Percentiles rank a stretch among this genome's conserved stretches.
Evolutionary conservation across 2,113 vertebrate genomes (phyloP).

Genomic region (Orycteropus afer): DNA sequence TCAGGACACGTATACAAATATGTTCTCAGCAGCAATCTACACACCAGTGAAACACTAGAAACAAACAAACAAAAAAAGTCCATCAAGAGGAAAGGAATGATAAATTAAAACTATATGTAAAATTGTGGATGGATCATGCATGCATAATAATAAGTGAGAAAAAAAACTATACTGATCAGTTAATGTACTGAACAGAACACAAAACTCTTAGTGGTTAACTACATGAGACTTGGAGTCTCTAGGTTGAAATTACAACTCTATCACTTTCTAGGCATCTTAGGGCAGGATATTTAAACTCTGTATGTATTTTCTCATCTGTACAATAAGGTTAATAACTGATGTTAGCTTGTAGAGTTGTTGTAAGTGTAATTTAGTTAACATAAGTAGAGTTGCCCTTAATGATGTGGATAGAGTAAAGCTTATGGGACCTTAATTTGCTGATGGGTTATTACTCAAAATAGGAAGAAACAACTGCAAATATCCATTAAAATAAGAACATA

Average conservation of each 20-base stretch:
- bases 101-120: background rate
- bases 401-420: no score
- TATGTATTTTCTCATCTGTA: background rate
- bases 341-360: background rate
- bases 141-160: background rate
- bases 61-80: background rate
- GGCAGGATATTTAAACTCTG: no score
- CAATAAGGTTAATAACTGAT: no score
- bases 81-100: background rate
- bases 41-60: background rate
- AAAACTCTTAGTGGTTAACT: background rate
- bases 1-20: background rate
- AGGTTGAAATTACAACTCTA: no score
- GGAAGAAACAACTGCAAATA: no score
- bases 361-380: background rate
- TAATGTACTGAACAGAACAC: background rate
- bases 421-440: no score
- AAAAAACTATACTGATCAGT: background rate
- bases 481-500: no score
- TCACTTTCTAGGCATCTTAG: background rate
- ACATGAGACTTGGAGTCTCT: background rate
- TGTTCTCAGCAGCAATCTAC: background rate
- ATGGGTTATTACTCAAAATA: no score
- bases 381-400: no score
- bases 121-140: background rate